Evolutionary conservation across 2,113 vertebrate genomes (phyloP).

Genomic region (Galeopterus variegatus): DNA sequence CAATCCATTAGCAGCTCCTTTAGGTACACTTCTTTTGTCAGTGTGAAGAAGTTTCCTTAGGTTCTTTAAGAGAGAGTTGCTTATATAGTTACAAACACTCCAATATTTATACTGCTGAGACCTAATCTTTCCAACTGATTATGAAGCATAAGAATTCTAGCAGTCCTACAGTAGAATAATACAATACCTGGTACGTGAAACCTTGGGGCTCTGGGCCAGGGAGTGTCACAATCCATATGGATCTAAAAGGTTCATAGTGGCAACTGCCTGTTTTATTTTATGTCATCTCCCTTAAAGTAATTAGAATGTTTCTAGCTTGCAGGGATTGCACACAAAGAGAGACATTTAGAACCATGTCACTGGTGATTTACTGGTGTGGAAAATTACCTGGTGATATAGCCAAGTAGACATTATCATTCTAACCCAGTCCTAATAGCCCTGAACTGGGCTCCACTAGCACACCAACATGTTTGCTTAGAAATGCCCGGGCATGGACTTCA

Average conservation of each 20-base stretch:
- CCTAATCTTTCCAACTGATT: conserved; percentile 36
- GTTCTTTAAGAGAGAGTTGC: neutral
- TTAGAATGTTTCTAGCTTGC: conserved; percentile 74
- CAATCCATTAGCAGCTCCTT: neutral
- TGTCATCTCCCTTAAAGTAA: conserved; percentile 68
- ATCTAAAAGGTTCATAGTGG: conserved; percentile 51
- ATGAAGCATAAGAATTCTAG: neutral
- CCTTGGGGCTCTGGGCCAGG: neutral
- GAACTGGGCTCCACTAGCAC: neutral
- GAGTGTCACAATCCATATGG: conserved; percentile 33
- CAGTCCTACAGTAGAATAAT: neutral
- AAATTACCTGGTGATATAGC: conserved; percentile 59
- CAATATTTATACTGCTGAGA: neutral
- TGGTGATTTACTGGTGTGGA: conserved; percentile 70
- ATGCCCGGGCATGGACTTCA: neutral
- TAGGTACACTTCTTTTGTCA: neutral
- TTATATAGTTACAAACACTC: neutral
- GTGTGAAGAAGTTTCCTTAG: neutral
- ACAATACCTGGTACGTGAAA: conserved; percentile 15
- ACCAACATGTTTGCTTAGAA: conserved; percentile 14
- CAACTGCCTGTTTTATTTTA: conserved; percentile 68
- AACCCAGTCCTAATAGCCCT: neutral
- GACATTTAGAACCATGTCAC: conserved; percentile 68
- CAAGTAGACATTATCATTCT: conserved; percentile 59
- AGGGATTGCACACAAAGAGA: conserved; percentile 50